Evolutionary conservation across 2,888 invertebrate genomes (phyloP).

Genomic region (Urechis unicinctus): DNA sequence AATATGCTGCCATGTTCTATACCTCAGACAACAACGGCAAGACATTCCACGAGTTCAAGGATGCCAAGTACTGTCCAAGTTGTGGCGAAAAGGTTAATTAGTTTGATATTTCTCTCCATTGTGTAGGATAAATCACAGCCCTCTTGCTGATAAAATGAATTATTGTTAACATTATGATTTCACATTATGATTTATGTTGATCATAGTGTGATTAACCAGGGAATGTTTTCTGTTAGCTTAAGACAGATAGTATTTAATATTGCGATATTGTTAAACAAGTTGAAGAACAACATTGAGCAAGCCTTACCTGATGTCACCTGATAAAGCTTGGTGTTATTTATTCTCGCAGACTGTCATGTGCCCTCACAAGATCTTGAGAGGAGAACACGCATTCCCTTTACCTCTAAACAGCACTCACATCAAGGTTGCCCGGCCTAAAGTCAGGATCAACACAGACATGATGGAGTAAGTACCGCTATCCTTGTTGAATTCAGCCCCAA

Average conservation of each 20-base stretch:
- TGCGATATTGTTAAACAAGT: too few relatives aligned
- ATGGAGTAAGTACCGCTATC: slow-evolving; percentile 28
- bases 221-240: not conserved
- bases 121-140: not conserved
- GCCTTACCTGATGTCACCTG: too few relatives aligned
- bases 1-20: slow-evolving; percentile 48
- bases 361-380: slow-evolving; percentile 43
- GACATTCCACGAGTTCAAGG: slow-evolving; percentile 44
- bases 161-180: not conserved
- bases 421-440: slow-evolving; percentile 40
- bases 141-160: not conserved
- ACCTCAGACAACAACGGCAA: slow-evolving; percentile 41
- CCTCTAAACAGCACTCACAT: slow-evolving; percentile 42
- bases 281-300: too few relatives aligned
- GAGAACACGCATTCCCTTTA: slow-evolving; percentile 37
- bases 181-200: too few relatives aligned
- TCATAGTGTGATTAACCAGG: too few relatives aligned
- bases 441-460: slow-evolving; percentile 39
- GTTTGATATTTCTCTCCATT: not conserved
- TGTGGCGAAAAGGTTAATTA: slow-evolving; percentile 46
- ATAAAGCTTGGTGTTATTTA: too few relatives aligned
- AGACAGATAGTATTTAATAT: slow-evolving; percentile 1
- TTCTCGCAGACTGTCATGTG: slow-evolving; percentile 46
- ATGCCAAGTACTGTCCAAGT: slow-evolving; percentile 41
- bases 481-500: not conserved